These are phyloP conservation scores for Odocoileus virginianus DNA, from an alignment of 2,113 vertebrate species.

Conservation along the genomic window DNA sequence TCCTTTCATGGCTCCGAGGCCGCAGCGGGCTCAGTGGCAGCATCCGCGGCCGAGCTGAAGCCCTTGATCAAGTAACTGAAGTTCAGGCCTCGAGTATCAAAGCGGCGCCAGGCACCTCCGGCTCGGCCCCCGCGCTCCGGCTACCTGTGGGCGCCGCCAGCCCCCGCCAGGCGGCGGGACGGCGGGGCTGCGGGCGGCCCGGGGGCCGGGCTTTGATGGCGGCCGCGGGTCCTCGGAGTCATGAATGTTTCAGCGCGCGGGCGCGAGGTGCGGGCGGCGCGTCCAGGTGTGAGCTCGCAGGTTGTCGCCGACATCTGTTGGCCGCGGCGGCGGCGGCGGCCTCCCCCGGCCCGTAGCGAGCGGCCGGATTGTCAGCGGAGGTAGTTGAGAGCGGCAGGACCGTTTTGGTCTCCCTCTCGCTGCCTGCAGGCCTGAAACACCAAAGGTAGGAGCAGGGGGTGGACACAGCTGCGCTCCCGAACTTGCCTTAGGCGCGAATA, in stretches of 20 bases:
- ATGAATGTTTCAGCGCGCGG: conserved; percentile 86
- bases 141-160: background rate
- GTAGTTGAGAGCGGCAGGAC: conserved; percentile 81
- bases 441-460: conserved; percentile 92
- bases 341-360: conserved; percentile 80
- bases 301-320: conserved; percentile 91
- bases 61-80: conserved; percentile 78
- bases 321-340: conserved; percentile 77
- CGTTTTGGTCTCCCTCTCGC: conserved; percentile 87
- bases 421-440: conserved; percentile 90
- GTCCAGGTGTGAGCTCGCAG: conserved; percentile 92
- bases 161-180: background rate
- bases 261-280: conserved; percentile 78
- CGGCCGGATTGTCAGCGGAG: conserved; percentile 88
- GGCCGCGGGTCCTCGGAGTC: conserved; percentile 82
- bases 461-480: conserved; percentile 95
- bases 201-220: conserved; percentile 81
- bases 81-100: conserved; percentile 75
- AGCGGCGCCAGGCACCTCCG: conserved; percentile 44
- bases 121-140: background rate
- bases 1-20: conserved; percentile 46
- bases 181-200: background rate
- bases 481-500: conserved; percentile 94
- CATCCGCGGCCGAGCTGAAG: conserved; percentile 71
- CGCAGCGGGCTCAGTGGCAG: conserved; percentile 26